Evolutionary conservation across 2,888 invertebrate species (phyloP).

Genomic region (Trypoxylon attenuatum): DNA sequence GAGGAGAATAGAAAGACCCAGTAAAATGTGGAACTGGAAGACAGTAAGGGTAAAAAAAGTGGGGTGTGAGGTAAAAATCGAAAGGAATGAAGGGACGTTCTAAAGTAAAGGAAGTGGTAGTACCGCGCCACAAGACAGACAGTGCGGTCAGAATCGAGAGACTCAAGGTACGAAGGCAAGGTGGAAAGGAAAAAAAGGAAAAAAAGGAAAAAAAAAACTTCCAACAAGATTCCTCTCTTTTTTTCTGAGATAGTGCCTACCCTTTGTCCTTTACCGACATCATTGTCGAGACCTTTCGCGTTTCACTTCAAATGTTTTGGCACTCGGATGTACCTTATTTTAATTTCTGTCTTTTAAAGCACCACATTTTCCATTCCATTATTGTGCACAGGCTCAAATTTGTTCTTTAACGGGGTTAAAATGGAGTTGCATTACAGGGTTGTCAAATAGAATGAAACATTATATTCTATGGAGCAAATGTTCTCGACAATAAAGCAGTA

Average conservation of each 20-base stretch:
- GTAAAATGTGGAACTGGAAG: neutral
- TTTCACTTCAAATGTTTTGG: constrained; percentile 8
- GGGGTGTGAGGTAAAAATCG: neutral
- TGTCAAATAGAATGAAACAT: no score
- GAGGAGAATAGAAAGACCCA: neutral
- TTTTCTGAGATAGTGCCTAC: no score
- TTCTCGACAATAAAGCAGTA: no score
- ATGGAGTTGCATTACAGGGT: no score
- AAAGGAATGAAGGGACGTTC: neutral
- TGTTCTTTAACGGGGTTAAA: no score
- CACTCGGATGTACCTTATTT: no score
- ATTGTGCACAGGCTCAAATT: no score
- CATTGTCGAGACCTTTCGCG: constrained; percentile 7
- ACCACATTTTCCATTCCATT: no score
- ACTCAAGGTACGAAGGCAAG: neutral
- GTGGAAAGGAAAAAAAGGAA: neutral
- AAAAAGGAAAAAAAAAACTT: constrained; percentile 5
- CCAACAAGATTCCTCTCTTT: no score
- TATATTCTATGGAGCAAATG: no score
- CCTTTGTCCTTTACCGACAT: constrained; percentile 8
- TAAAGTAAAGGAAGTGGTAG: neutral
- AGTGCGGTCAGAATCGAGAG: no score
- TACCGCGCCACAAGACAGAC: neutral
- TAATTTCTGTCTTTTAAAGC: no score
- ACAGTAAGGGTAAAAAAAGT: neutral